Evolutionary conservation across 2,888 invertebrate species (phyloP), one percentile per base, ranked within the genome.

Genomic region (Lasioglossum oenotherae): DNA sequence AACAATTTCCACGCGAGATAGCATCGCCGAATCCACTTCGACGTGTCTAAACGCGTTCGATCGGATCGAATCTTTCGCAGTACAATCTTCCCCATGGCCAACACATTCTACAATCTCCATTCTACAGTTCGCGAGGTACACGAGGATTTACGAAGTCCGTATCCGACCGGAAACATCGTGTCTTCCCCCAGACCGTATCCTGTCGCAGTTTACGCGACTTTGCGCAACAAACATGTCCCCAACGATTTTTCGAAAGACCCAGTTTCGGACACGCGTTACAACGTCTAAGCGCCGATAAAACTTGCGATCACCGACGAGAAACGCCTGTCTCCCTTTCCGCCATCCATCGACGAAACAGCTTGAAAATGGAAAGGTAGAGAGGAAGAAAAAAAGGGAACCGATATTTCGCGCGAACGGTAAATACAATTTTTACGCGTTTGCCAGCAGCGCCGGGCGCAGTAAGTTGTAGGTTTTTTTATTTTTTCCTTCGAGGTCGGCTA

Each of bases 341-440:
- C 67, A 74, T 69, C 81, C 81, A 44, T 72, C 82, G 74, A 69
- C 57, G 74, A 46, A 77, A 81, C 73, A 35, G 38, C 19, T 6
- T 27, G 60, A 27, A 69, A 38, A 69, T 23, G 41, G n/a, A 23
- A 19, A 1, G 19, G 38, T 4, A 10, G 35, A 35, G 23, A 23
- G 35, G 44, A 14, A n/a, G n/a, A 16, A 19, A 12, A 67, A 69
- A 41, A 23, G 5, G 27, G 60, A 72, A 78, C 72, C 78, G 83
- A 83, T 78, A 78, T 83, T 78, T 84, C 78, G 49, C 69, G 74
- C 67, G 64, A 82, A 83, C 75, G 83, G 60, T 83, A 78, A 83
- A 83, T 83, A 76, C 84, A 78, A 83, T 85, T 79, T 85, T 83
- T 84, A 85, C 78, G 84, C 75, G 75, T 76, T 41, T 53, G 53